Evolutionary conservation across 2,797 vertebrate genomes (phyloP), one percentile per base, ranked within the genome.

Genomic region (Esox masquinongy): DNA sequence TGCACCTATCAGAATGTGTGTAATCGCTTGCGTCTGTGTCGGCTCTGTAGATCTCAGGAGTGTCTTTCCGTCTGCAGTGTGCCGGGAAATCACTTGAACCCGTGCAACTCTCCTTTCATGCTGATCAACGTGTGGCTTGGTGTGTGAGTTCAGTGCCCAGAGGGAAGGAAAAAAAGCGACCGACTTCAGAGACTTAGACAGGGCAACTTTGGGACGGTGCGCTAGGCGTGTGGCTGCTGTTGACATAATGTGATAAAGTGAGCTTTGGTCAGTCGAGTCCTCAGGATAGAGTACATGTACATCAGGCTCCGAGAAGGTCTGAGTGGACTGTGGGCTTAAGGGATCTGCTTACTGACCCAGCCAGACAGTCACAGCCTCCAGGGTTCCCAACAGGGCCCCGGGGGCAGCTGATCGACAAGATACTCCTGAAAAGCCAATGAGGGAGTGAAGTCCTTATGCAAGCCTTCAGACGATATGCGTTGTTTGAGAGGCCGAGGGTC

Each of bases 141-240:
- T 47, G 15, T 34, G 34, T 4, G 5, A 39, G 34, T 68, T 47
- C 43, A 47, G 43, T 47, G 12, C 43, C 24, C 17, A 73, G 69
- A 72, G 53, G 70, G 68, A 67, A n/a, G 53, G 61, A 26, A 29
- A n/a, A n/a, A 43, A 22, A 75, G 49, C 56, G 74, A 56, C 12
- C 39, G 1, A 26, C 16, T 43, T 43, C 39, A 43, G 2, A 61
- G 34, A 36, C 15, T n/a, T 14, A n/a, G 22, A 19, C 24, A 22
- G 3, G n/a, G 31, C 17, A 31, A 50, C 14, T 26, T 16, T 5
- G 29, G 12, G 22, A 61, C 17, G 15, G 26, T 31, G 70, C 34
- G 39, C 34, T 9, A n/a, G 17, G 53, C 12, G 11, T 34, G 12
- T 8, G 5, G 36, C 36, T 66, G 71, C 59, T 31, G 19, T 31